Evolutionary conservation across 2,113 vertebrate species (phyloP), one percentile per base, ranked within the genome.

Genomic region (Castor canadensis): DNA sequence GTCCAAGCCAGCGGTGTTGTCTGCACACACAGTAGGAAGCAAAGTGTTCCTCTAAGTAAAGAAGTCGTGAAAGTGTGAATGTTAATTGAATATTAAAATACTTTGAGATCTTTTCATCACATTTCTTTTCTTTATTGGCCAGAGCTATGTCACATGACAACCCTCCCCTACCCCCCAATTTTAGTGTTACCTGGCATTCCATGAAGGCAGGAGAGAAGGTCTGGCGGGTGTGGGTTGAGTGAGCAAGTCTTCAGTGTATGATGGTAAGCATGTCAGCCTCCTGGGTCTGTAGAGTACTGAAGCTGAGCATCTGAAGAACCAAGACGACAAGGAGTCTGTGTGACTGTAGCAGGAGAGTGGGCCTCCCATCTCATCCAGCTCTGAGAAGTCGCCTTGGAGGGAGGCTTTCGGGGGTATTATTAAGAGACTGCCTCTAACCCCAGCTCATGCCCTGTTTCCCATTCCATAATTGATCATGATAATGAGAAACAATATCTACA

Each of bases 311-410:
- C 40, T 2, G 17, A 43, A 16, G 28, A 43, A 26, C 22, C 6
- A 35, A 32, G 77, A n/a, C n/a, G n/a, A n/a, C n/a, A n/a, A 60
- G 49, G 19, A 52, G 43, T 22, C 32, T 0, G 0, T 22, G 6
- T 38, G 20, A 38, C 77, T 19, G 1, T 38, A 19, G 76, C 10
- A 16, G 66, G 32, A 13, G 26, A n/a, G 9, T 2, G 1, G 28
- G 9, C 20, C 22, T 73, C 52, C n/a, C 45, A 9, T 6, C 6
- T 3, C 2, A 0, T 43, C 45, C 15, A 10, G n/a, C 72, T n/a
- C 60, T 93, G 62, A 43, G 75, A 43, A 79, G 38, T 79, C 24
- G 26, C 17, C 38, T 32, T 8, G 17, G 67, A 10, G 19, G 17
- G 22, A 17, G 19, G 3, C 9, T 54, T 54, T 64, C 54, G 60